Evolutionary conservation across 2,888 invertebrate genomes (phyloP).

Genomic region (Romanomermis culicivorax): DNA sequence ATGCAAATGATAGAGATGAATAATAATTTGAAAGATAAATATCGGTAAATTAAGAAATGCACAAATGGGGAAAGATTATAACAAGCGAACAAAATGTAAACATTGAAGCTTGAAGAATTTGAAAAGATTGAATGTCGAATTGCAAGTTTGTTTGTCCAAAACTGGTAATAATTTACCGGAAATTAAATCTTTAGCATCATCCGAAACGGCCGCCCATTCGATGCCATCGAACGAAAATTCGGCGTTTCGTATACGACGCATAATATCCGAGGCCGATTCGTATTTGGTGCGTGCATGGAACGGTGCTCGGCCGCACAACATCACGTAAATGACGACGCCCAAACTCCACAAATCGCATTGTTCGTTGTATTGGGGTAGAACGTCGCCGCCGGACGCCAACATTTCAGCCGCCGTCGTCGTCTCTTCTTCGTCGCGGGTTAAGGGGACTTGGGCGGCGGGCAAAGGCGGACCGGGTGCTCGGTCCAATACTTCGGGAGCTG

Average conservation of each 20-base stretch:
- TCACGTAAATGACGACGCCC: slow-evolving; percentile 68
- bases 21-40: no score
- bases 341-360: slow-evolving; percentile 88
- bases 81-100: no score
- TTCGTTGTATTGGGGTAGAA: slow-evolving; percentile 47
- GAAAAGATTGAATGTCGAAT: no score
- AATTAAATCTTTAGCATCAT: slow-evolving; percentile 51
- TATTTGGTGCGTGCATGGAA: slow-evolving; percentile 49
- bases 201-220: slow-evolving; percentile 51
- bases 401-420: slow-evolving; percentile 12
- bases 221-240: slow-evolving; percentile 51
- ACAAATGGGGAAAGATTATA: no score
- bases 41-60: no score
- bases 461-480: slow-evolving; percentile 31
- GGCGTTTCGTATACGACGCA: slow-evolving; percentile 55
- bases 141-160: no score
- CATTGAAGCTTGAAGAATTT: no score
- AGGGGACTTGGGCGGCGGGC: background rate
- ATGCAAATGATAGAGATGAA: no score
- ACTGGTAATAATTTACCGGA: no score
- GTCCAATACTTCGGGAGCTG: slow-evolving; percentile 73
- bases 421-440: background rate
- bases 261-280: slow-evolving; percentile 49
- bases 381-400: slow-evolving; percentile 36
- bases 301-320: slow-evolving; percentile 66